Evolutionary conservation across 2,113 vertebrate genomes (phyloP).

Genomic region (Vombatus ursinus): DNA sequence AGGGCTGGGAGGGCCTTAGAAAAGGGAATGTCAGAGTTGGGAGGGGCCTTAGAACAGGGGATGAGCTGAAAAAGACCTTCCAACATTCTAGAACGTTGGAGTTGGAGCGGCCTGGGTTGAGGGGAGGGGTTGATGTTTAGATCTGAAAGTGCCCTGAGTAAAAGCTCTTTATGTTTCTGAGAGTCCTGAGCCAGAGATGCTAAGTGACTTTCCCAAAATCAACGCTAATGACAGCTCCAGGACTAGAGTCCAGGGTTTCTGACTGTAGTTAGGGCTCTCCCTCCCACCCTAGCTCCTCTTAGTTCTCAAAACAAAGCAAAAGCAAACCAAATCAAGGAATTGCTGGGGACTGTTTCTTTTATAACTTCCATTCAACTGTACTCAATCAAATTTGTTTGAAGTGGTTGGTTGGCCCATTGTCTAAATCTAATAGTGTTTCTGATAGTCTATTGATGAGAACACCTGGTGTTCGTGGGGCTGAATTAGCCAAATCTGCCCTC

Average conservation of each 20-base stretch:
- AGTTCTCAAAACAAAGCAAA: neutral
- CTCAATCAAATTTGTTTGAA: neutral
- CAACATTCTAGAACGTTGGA: no score
- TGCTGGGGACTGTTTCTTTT: neutral
- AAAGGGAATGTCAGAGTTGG: no score
- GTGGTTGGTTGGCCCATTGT: neutral
- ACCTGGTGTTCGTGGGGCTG: neutral
- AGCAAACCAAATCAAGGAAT: neutral
- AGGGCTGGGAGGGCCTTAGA: no score
- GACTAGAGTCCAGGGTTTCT: neutral
- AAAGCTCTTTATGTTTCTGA: neutral
- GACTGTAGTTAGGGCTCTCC: neutral
- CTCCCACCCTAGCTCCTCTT: neutral
- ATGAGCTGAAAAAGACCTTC: no score
- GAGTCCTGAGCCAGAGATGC: neutral
- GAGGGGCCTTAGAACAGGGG: no score
- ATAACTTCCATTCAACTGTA: neutral
- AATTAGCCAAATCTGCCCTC: neutral
- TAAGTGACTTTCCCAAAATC: neutral
- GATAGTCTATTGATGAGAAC: neutral
- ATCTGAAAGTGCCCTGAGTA: neutral
- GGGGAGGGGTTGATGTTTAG: no score
- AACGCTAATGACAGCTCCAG: neutral
- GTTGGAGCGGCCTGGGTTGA: no score
- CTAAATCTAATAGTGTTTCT: neutral